Base-by-base conservation (phyloP, 1,140 invertebrate genomes). In the Drosophila tsacasi region DNA sequence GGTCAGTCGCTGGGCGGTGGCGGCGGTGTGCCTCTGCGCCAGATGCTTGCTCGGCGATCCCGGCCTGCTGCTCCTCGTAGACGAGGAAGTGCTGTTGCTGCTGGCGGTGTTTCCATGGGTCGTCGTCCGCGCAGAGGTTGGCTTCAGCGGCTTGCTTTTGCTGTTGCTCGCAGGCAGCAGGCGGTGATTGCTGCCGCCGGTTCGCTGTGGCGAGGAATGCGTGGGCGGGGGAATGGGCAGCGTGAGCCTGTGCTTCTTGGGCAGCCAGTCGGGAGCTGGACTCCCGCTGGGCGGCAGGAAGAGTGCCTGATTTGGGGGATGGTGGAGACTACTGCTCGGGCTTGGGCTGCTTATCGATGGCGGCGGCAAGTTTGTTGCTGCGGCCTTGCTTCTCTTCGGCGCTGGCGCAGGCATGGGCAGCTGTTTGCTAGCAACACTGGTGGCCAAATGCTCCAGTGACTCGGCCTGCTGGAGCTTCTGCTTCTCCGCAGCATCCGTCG, bases 21-120 rank as follows among this genome's bases (percentile, higher is more conserved):
- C 72, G 4, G 87, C 85, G n/a, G 85, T 90, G 40, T 90, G 87
- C 35, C 85, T 46, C n/a, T 90, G 84, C 9, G 84, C 84, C 15
- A 89, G 27, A 76, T 89, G 84, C 46, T 89, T 89, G 69, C 54
- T 78, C n/a, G 84, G 84, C 6, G 84, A 89, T 9, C 62, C 78
- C 0, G 84, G 74, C 2, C 84, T 42, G 10, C 73, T 65, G 17
- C 25, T 42, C 2, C 85, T 60, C 8, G 84, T 87, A 23, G 84
- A 81, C 5, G 65, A 55, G 21, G 65, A 44, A 25, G 40, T 37
- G 19, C 21, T 54, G 39, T 27, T 46, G 60, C 21, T 75, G 57
- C 21, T 50, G 47, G 17, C 21, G 13, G 40, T 13, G 9, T 19
- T 40, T 17, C 49, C 50, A 21, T 64, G 15, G 21, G 0, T 19